A percentile compares a stretch with the other conserved stretches of the same genome.
phyloP scores from a whole-genome alignment of 2,113 vertebrate species.

The Oceanites oceanicus region DNA sequence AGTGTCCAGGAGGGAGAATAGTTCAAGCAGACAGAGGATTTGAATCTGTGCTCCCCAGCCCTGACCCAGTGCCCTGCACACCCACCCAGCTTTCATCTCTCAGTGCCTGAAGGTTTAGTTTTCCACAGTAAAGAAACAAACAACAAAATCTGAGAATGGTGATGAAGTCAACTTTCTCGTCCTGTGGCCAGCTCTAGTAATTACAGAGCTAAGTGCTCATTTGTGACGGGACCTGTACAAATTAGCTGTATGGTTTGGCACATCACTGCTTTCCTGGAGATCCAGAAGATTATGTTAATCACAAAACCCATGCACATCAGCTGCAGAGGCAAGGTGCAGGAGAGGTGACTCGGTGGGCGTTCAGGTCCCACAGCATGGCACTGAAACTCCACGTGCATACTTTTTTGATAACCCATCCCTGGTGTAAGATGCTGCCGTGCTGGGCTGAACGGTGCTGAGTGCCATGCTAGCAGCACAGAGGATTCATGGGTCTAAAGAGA shows the following conservation, averaged over 20 bases:
- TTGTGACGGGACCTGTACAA: background rate
- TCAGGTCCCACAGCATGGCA: background rate
- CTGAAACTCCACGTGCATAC: accelerated
- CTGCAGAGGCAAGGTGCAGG: background rate
- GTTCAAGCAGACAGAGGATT: background rate
- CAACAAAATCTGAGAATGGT: background rate
- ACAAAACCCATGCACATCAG: background rate
- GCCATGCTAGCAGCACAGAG: background rate
- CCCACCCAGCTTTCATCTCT: background rate
- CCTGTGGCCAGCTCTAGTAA: background rate
- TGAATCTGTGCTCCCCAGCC: background rate
- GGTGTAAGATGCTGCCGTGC: background rate
- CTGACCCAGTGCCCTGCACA: background rate
- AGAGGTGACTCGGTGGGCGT: background rate
- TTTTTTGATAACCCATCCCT: background rate
- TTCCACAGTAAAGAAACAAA: background rate
- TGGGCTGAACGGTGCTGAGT: background rate
- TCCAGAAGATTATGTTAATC: background rate
- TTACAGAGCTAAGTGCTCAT: background rate
- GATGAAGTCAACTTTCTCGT: background rate
- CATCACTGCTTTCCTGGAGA: background rate
- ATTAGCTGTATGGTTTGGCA: background rate
- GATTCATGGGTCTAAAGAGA: background rate
- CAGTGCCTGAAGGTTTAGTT: background rate
- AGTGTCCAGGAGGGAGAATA: background rate